Evolutionary conservation across 2,888 invertebrate species (phyloP), one percentile per base, ranked within the genome.

Genomic region (Hemaris fuciformis): DNA sequence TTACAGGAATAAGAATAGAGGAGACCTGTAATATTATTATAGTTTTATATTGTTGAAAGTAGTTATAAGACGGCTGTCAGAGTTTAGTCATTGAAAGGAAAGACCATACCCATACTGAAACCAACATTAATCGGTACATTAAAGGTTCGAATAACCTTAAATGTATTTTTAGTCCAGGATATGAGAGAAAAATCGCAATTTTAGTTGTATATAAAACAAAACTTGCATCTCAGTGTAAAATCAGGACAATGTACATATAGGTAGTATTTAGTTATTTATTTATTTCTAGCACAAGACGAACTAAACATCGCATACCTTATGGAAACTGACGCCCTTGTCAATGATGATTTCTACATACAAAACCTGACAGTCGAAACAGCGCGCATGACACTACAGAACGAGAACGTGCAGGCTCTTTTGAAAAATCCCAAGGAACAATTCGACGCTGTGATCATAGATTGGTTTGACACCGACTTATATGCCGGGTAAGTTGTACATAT

Each of bases 401-500:
- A 72, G 53, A 67, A 72, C 20, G 42, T 80, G 0, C 72, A 73
- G 27, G 66, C 71, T 7, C n/a, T 85, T 0, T 23, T 85, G 10
- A 63, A 71, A 46, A 72, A 85, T 27, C 62, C 72, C 0, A 76
- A 59, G 15, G 72, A 81, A 65, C 59, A 70, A 1, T 84, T 82
- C 57, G 85, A 85, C 60, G 73, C 67, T 1, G 75, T 83, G 2
- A 66, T 85, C 13, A 63, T 67, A 0, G 84, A 85, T 65, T 77
- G 80, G 65, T 59, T 81, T 59, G 83, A 80, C 56, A 65, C 67
- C 15, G 83, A 84, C 59, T 13, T 82, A n/a, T 78, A 72, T 63
- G 64, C 80, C 2, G 81, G 80, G 84, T 83, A 69, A 76, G 74
- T 64, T 10, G n/a, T n/a, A n/a, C n/a, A n/a, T n/a, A n/a, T n/a